Evolutionary conservation across 2,888 invertebrate genomes (phyloP).

Genomic region (Tolmerus cingulatus): DNA sequence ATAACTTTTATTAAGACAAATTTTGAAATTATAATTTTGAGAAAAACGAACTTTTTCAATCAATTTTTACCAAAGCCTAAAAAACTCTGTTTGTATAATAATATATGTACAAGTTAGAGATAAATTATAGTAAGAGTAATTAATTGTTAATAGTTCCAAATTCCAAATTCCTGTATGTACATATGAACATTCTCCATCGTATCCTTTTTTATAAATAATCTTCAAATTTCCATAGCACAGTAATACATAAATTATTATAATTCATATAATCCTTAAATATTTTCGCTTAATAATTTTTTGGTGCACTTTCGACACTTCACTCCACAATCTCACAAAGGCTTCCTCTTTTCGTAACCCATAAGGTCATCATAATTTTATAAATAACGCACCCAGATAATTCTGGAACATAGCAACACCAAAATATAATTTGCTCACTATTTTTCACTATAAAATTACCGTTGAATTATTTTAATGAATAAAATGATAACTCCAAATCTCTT

Average conservation of each 20-base stretch:
- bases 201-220: neutral
- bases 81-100: too few species aligned
- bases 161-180: neutral
- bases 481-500: neutral
- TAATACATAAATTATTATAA: neutral
- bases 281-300: neutral
- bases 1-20: too few species aligned
- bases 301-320: neutral
- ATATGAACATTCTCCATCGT: neutral
- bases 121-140: too few species aligned
- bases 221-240: neutral
- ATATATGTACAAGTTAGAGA: too few species aligned
- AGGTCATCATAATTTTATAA: constrained; percentile 17
- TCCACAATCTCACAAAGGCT: neutral
- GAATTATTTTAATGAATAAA: neutral
- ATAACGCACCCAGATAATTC: neutral
- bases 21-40: too few species aligned
- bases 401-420: neutral
- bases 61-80: too few species aligned
- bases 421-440: neutral
- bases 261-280: neutral
- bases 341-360: neutral
- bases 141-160: neutral
- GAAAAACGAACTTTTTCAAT: too few species aligned
- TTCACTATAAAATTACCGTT: neutral